Conservation (phyloP, 2,797 vertebrate genomes). For the Clarias platycephalus region DNA sequence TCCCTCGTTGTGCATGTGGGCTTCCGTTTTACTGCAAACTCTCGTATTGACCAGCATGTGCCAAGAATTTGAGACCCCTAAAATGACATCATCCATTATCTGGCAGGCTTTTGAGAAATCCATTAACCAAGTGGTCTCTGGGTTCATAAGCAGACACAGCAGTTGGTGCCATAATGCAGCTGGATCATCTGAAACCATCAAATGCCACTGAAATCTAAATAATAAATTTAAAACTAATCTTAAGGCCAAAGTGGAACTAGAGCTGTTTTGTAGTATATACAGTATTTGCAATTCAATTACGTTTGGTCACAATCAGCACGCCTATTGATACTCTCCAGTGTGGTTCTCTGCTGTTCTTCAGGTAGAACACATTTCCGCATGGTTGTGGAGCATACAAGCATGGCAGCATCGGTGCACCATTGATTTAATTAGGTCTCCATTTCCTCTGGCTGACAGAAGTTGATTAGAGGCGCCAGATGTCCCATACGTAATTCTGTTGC, state of each 20-base stretch:
- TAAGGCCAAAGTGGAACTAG: background rate
- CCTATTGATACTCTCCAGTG: background rate
- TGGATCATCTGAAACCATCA: slow-evolving; percentile 14
- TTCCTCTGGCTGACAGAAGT: slow-evolving; percentile 81
- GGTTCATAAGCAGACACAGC: slow-evolving; percentile 35
- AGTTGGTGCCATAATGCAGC: slow-evolving; percentile 33
- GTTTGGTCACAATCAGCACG: background rate
- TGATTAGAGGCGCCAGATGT: slow-evolving; percentile 83
- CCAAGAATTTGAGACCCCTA: slow-evolving; percentile 48
- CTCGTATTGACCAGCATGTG: slow-evolving; percentile 26
- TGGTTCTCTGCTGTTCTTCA: slow-evolving; percentile 35
- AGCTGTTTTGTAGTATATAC: background rate
- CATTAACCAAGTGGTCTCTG: slow-evolving; percentile 42
- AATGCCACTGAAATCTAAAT: slow-evolving; percentile 18
- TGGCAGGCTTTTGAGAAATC: slow-evolving; percentile 50
- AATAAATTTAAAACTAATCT: slow-evolving; percentile 7
- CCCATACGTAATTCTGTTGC: slow-evolving; percentile 79
- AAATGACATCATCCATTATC: slow-evolving; percentile 48
- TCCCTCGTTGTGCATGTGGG: slow-evolving; percentile 9
- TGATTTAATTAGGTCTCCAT: slow-evolving; percentile 84
- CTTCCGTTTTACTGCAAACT: slow-evolving; percentile 38
- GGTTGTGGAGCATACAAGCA: slow-evolving; percentile 63
- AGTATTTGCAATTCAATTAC: background rate
- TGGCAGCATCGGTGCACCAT: slow-evolving; percentile 75
- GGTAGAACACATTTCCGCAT: slow-evolving; percentile 45